Percentiles rank a stretch among this genome's conserved stretches.
Evolutionary conservation across 2,888 invertebrate species (phyloP).

Genomic region (Aleiodes testaceus): DNA sequence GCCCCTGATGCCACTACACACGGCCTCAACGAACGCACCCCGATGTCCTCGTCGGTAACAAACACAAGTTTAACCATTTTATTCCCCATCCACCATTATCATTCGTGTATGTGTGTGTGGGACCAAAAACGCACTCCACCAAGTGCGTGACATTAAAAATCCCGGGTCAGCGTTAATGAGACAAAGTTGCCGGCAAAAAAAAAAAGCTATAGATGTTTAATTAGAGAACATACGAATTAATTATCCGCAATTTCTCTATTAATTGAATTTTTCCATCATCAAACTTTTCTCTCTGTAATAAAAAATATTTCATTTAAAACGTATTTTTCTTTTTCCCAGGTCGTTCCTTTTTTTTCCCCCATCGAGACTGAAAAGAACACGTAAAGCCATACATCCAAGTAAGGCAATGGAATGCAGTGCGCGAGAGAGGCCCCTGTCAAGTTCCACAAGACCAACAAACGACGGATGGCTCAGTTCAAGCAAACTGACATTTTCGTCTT

Average conservation of each 20-base stretch:
- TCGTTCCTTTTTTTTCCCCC: background rate
- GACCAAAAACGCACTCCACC: conserved; percentile 22
- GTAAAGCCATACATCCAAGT: conserved; percentile 54
- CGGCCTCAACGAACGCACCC: conserved; percentile 33
- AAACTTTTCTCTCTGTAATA: background rate
- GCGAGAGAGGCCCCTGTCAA: conserved; percentile 48
- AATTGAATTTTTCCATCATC: background rate
- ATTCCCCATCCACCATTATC: background rate
- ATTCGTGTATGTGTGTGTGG: background rate
- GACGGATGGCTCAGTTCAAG: conserved; percentile 66
- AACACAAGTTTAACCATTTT: conserved; percentile 23
- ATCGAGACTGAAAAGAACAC: conserved; percentile 33
- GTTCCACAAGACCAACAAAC: conserved; percentile 44
- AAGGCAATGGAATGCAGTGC: conserved; percentile 66
- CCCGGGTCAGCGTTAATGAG: background rate
- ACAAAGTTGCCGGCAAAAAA: background rate
- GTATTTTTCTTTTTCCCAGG: background rate
- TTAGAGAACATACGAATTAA: background rate
- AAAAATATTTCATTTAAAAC: conserved; percentile 26
- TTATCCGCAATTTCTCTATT: conserved; percentile 13
- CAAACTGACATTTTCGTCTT: conserved; percentile 62
- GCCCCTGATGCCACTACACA: conserved; percentile 51
- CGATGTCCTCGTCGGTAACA: conserved; percentile 37
- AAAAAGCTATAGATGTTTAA: too few species aligned
- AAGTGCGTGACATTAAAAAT: background rate